These are phyloP conservation scores for Pteropus rufus DNA, from an alignment of 2,797 vertebrate species.

Conservation along the genomic window DNA sequence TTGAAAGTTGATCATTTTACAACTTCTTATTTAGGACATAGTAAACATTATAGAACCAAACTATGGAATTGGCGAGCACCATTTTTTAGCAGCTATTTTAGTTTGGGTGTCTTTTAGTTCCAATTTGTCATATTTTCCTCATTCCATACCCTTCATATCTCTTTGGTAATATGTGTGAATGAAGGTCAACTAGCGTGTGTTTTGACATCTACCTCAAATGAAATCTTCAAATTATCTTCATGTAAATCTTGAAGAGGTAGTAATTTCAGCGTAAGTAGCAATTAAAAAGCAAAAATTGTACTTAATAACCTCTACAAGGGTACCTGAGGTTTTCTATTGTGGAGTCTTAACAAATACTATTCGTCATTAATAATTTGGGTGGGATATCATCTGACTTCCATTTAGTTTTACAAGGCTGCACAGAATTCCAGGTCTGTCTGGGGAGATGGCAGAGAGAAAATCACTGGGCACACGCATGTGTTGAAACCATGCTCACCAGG, in stretches of 20 bases:
- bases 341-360: not conserved
- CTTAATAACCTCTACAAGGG: not conserved
- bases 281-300: conserved; percentile 63
- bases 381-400: not conserved
- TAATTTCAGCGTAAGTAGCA: conserved; percentile 54
- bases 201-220: conserved; percentile 37
- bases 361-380: conserved; percentile 21
- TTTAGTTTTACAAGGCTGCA: not conserved
- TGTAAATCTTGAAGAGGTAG: conserved; percentile 46
- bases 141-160: not conserved
- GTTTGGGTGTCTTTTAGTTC: not conserved
- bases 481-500: not conserved
- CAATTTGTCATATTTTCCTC: conserved; percentile 28
- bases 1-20: not conserved
- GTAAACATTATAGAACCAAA: not conserved
- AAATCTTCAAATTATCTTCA: conserved; percentile 24
- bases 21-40: not conserved
- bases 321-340: conserved; percentile 35
- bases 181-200: conserved; percentile 44
- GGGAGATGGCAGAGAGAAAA: not conserved
- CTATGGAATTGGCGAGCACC: not conserved
- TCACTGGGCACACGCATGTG: fast-evolving
- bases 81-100: conserved; percentile 10
- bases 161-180: conserved; percentile 30
- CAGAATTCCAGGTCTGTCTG: not conserved